A percentile compares a stretch with the other conserved stretches of the same genome.
Evolutionary conservation across 2,113 vertebrate species (phyloP).

Genomic region (Takifugu flavidus): DNA sequence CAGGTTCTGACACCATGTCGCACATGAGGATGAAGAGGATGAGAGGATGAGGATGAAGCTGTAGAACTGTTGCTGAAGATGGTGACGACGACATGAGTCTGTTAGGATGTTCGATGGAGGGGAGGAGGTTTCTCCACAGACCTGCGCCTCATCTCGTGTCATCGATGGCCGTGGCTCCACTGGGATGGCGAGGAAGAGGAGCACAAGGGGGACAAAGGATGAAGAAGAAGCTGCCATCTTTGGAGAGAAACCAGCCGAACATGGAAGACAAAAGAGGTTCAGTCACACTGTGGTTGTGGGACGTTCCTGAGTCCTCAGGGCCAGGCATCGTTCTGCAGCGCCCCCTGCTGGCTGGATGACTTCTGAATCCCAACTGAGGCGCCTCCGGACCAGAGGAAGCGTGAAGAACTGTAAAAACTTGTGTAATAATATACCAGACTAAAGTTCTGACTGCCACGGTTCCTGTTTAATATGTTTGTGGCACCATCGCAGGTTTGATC

Average conservation of each 20-base stretch:
- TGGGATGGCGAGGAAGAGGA: conserved; percentile 39
- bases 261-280: not conserved
- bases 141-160: conserved; percentile 26
- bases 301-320: not conserved
- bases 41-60: not conserved
- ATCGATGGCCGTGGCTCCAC: conserved; percentile 32
- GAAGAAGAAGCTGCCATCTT: conserved; percentile 44
- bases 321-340: not conserved
- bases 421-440: no score
- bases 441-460: no score
- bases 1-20: no score
- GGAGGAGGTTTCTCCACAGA: conserved; percentile 5
- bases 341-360: conserved; percentile 6
- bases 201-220: conserved; percentile 17
- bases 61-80: not conserved
- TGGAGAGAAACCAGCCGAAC: not conserved
- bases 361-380: not conserved
- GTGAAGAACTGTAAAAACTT: no score
- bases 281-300: not conserved
- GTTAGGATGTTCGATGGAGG: not conserved
- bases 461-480: no score
- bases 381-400: no score
- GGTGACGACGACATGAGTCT: not conserved
- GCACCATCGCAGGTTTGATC: no score
- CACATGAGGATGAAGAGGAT: no score